Percentiles rank a stretch among this genome's conserved stretches.
Evolutionary conservation across 2,888 invertebrate genomes (phyloP).

Genomic region (Anthophora plumipes): DNA sequence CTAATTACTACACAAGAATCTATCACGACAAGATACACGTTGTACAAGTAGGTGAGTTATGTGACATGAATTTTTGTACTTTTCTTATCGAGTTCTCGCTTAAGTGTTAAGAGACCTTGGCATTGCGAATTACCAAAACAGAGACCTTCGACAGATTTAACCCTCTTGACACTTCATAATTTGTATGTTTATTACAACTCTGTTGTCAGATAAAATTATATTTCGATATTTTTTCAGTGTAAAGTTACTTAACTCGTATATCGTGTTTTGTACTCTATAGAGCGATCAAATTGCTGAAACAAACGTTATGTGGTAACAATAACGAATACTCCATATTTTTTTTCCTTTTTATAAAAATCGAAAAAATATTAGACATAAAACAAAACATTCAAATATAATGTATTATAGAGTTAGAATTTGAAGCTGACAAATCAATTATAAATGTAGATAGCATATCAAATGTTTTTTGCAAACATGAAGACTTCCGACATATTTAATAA

Average conservation of each 20-base stretch:
- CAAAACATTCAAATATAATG: too few relatives aligned
- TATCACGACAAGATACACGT: conserved; percentile 82
- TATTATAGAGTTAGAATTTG: too few relatives aligned
- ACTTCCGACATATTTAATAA: not conserved
- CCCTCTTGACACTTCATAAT: not conserved
- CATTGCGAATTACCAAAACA: conserved; percentile 11
- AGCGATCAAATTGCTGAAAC: too few relatives aligned
- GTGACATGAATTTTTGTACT: not conserved
- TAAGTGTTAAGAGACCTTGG: conserved; percentile 30
- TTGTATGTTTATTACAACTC: not conserved
- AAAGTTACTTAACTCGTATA: not conserved
- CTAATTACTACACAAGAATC: conserved; percentile 70
- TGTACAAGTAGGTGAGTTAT: conserved; percentile 80
- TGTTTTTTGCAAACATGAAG: not conserved
- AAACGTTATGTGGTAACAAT: too few relatives aligned
- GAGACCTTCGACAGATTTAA: not conserved
- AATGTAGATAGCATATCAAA: not conserved
- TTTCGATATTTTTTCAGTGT: not conserved
- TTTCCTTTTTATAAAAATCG: too few relatives aligned
- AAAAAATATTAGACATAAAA: not conserved
- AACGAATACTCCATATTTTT: too few relatives aligned
- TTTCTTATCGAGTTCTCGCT: not conserved
- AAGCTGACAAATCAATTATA: too few relatives aligned
- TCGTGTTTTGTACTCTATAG: not conserved
- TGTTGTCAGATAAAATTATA: not conserved